Percentiles rank a stretch among this genome's conserved stretches.
Evolutionary conservation across 2,113 vertebrate species (phyloP).

Genomic region (Cyprinodon tularosa): DNA sequence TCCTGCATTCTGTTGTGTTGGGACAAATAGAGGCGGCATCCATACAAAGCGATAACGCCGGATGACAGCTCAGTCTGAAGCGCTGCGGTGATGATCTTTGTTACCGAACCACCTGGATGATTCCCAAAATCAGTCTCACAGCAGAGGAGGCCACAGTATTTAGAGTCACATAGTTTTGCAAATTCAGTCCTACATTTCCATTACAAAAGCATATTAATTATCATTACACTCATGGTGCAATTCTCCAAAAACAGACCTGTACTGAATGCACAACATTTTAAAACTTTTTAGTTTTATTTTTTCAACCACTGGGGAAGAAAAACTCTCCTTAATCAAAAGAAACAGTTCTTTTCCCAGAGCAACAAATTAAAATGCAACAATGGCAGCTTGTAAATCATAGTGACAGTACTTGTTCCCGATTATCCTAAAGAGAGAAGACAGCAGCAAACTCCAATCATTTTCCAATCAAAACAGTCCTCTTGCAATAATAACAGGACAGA

Average conservation of each 20-base stretch:
- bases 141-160: background rate
- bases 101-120: background rate
- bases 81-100: slow-evolving; percentile 28
- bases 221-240: no score
- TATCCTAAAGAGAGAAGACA: background rate
- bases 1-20: slow-evolving; percentile 13
- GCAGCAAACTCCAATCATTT: background rate
- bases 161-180: background rate
- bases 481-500: background rate
- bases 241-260: no score
- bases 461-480: background rate
- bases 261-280: no score
- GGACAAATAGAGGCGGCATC: slow-evolving; percentile 45
- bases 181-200: no score
- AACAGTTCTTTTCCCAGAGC: background rate
- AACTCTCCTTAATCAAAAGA: slow-evolving; percentile 6
- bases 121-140: background rate
- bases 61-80: slow-evolving; percentile 40
- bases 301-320: no score
- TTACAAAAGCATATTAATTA: no score
- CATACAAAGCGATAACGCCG: slow-evolving; percentile 23
- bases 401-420: slow-evolving; percentile 1
- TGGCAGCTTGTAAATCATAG: background rate
- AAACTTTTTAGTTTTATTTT: no score
- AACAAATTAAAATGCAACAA: background rate